A percentile compares a stretch with the other conserved stretches of the same genome.
These are phyloP conservation scores for Leuciscus waleckii DNA, from an alignment of 2,797 vertebrate species.

Conservation along the genomic window DNA sequence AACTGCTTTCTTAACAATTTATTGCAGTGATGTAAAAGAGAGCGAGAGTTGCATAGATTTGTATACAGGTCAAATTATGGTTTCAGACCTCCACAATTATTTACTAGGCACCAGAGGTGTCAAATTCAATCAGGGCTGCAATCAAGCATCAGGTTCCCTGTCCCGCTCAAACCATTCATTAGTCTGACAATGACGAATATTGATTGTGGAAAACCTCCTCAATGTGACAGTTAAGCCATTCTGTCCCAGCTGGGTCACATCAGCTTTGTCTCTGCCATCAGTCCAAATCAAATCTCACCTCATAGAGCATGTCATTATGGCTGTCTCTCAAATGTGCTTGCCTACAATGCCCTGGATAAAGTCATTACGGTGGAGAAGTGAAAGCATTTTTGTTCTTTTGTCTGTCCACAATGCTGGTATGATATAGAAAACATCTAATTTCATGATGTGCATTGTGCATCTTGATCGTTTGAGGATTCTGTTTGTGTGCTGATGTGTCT, in stretches of 20 bases:
- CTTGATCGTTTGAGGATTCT: neutral
- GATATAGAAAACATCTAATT: conserved; percentile 2
- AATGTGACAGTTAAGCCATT: neutral
- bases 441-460: neutral
- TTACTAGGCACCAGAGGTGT: neutral
- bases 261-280: neutral
- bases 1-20: neutral
- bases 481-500: neutral
- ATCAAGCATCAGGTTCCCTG: neutral
- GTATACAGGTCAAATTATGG: neutral
- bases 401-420: neutral
- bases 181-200: conserved; percentile 23
- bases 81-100: neutral
- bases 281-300: conserved; percentile 21
- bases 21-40: neutral
- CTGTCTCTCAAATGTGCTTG: conserved; percentile 5
- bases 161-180: conserved; percentile 13
- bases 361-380: conserved; percentile 20
- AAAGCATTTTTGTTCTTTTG: conserved; percentile 14
- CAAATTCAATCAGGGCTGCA: conserved; percentile 15
- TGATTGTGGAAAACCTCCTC: conserved; percentile 21
- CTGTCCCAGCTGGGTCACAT: conserved; percentile 23
- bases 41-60: neutral
- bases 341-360: conserved; percentile 27
- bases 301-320: neutral